Evolutionary conservation across 1,140 invertebrate genomes (phyloP).

Genomic region (Atta texana): DNA sequence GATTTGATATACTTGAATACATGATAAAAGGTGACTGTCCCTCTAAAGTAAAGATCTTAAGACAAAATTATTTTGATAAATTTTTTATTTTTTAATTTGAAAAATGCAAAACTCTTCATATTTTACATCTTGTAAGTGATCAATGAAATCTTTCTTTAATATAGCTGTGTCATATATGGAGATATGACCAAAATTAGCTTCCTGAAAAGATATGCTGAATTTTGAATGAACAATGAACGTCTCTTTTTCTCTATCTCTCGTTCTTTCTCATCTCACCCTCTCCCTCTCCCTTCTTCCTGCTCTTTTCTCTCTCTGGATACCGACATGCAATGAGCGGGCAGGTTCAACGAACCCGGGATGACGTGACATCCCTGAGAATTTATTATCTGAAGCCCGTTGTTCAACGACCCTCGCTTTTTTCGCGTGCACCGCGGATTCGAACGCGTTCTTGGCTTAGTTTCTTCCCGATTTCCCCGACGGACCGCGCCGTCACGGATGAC

Average conservation of each 20-base stretch:
- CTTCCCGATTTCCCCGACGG: constrained; percentile 57
- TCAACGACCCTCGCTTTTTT: constrained; percentile 74
- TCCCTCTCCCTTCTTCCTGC: not conserved
- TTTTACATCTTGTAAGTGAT: not conserved
- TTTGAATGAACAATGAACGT: constrained; percentile 14
- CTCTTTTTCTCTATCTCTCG: constrained; percentile 35
- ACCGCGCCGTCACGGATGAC: constrained; percentile 47
- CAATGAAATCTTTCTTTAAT: constrained; percentile 6
- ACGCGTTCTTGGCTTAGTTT: constrained; percentile 60
- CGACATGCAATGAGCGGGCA: constrained; percentile 60
- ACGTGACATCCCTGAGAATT: constrained; percentile 80
- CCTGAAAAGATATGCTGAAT: constrained; percentile 24
- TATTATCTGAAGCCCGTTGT: constrained; percentile 78
- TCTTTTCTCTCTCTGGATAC: constrained; percentile 63
- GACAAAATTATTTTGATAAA: not conserved
- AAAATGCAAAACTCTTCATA: not conserved
- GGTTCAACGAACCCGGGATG: constrained; percentile 78
- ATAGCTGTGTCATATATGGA: not conserved
- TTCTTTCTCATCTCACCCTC: constrained; percentile 35
- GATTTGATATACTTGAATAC: not conserved
- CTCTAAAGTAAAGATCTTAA: not conserved
- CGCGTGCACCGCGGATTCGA: constrained; percentile 40
- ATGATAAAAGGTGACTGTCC: too few species aligned
- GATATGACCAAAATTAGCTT: constrained; percentile 7
- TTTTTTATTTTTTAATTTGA: not conserved